Percentiles rank a stretch among this genome's conserved stretches.
phyloP scores from a whole-genome alignment of 2,113 vertebrate genomes.

The Ranitomeya imitator region DNA sequence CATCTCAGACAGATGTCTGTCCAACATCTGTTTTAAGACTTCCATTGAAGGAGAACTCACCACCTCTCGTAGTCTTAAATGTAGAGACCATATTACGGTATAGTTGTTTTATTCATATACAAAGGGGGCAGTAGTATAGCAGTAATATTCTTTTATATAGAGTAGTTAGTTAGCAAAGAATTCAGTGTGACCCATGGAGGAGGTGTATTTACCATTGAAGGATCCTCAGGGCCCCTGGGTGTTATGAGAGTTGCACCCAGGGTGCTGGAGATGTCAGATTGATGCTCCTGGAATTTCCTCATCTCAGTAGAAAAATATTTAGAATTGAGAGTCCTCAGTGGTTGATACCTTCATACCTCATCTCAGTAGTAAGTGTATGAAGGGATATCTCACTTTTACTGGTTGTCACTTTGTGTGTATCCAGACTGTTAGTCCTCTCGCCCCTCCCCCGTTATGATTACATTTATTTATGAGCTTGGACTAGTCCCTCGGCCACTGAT shows the following conservation, averaged over 20 bases:
- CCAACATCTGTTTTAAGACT: too few relatives aligned
- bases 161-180: neutral
- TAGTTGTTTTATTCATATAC: neutral
- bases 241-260: neutral
- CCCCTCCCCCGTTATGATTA: neutral
- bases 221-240: neutral
- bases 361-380: neutral
- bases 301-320: neutral
- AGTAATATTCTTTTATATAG: neutral
- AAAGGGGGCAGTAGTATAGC: neutral
- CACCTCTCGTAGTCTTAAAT: neutral
- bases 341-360: too few relatives aligned
- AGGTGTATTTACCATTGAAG: neutral
- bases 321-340: too few relatives aligned
- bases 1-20: too few relatives aligned
- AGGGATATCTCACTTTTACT: neutral
- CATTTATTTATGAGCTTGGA: neutral
- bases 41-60: too few relatives aligned
- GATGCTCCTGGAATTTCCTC: neutral
- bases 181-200: neutral
- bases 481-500: neutral
- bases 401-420: neutral
- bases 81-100: too few relatives aligned
- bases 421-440: neutral
- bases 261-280: neutral